A percentile compares a stretch with the other conserved stretches of the same genome.
phyloP scores from a whole-genome alignment of 92 coral and sea anemone genomes.

The Epizoanthus illoricatus region DNA sequence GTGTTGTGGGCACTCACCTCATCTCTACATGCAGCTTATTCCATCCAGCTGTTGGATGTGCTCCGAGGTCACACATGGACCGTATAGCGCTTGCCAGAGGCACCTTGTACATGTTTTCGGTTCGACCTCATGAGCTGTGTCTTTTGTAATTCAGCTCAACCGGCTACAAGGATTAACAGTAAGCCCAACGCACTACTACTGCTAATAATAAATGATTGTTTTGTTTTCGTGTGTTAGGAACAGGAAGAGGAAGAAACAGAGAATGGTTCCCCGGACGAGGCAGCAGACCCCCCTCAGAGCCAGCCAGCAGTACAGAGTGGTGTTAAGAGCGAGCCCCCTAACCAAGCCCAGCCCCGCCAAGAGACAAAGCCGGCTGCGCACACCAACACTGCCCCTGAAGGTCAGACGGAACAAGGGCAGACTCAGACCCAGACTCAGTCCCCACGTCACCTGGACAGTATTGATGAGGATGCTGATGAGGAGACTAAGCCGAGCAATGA shows the following conservation, averaged over 20 bases:
- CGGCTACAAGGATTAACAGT: too few relatives aligned
- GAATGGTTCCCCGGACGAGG: slow-evolving; percentile 84
- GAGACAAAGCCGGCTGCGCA: slow-evolving; percentile 5
- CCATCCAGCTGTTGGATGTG: too few relatives aligned
- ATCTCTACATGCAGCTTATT: too few relatives aligned
- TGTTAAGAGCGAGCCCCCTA: slow-evolving; percentile 12
- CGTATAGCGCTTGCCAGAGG: too few relatives aligned
- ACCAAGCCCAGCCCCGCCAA: slow-evolving; percentile 33
- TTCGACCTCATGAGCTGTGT: too few relatives aligned
- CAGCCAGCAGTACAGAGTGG: slow-evolving; percentile 34
- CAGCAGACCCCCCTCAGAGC: slow-evolving; percentile 50
- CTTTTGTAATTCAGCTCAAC: too few relatives aligned
- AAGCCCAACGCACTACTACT: too few relatives aligned
- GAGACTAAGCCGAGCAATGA: slow-evolving; percentile 39
- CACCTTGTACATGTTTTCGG: too few relatives aligned
- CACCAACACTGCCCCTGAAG: slow-evolving; percentile 15
- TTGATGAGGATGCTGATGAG: neutral
- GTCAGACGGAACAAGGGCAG: slow-evolving; percentile 3
- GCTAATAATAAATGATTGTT: too few relatives aligned
- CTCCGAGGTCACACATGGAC: too few relatives aligned
- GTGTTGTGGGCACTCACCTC: too few relatives aligned
- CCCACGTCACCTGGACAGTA: slow-evolving; percentile 17
- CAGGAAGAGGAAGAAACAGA: slow-evolving; percentile 89
- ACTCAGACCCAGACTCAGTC: slow-evolving; percentile 28
- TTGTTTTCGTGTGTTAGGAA: slow-evolving; percentile 40